Conservation (phyloP, 2,797 vertebrate genomes). For the Florisuga fusca region DNA sequence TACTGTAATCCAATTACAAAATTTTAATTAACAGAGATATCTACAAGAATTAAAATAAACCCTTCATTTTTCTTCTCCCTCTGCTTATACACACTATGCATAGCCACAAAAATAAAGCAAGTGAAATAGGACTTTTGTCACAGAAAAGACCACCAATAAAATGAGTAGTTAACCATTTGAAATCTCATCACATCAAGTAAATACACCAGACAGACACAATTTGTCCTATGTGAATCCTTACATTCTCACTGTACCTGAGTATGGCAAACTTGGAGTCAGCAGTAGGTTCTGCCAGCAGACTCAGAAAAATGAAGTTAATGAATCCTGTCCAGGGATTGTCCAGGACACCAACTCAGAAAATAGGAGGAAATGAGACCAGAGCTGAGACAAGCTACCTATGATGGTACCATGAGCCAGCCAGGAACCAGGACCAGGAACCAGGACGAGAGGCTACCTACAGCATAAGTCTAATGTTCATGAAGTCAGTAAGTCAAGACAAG, state of each 20-base stretch:
- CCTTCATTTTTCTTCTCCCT: background rate
- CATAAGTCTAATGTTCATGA: accelerated
- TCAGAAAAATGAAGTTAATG: accelerated
- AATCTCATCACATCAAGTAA: background rate
- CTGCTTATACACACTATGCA: background rate
- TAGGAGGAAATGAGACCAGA: accelerated
- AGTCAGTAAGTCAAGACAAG: background rate
- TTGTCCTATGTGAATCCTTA: background rate
- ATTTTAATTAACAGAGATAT: background rate
- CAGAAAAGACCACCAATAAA: background rate
- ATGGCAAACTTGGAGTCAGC: background rate
- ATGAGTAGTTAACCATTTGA: background rate
- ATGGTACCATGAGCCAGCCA: accelerated
- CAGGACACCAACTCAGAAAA: background rate
- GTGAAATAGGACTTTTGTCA: background rate
- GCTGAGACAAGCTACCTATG: background rate
- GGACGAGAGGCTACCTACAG: background rate
- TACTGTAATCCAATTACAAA: background rate
- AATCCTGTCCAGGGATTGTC: accelerated
- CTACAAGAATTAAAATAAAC: background rate
- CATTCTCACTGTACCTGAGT: background rate
- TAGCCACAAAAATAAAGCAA: background rate
- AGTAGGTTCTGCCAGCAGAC: background rate
- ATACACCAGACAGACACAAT: background rate
- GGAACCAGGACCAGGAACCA: background rate